A percentile compares a stretch with the other conserved stretches of the same genome.
Evolutionary conservation across 1,140 invertebrate genomes (phyloP).

Genomic region (Ditylenchus dipsaci): DNA sequence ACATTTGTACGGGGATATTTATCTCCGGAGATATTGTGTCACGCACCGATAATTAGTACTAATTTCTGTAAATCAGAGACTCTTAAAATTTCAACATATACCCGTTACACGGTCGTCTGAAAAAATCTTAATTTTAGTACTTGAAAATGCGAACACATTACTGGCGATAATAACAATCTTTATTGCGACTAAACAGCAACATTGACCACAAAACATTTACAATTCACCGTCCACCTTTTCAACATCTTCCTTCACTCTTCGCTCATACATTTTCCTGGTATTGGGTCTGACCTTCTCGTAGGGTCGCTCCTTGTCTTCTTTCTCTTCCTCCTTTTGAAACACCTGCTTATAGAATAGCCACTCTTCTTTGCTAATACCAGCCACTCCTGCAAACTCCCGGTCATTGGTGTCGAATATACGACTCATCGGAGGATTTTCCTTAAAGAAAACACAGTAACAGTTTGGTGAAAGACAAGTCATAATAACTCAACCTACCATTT

Average conservation of each 20-base stretch:
- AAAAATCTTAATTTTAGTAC: no score
- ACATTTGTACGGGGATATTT: no score
- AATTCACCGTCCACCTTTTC: not conserved
- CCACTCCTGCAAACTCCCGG: constrained; percentile 35
- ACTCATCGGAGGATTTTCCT: constrained; percentile 40
- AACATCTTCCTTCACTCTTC: constrained; percentile 2
- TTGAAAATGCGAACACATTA: no score
- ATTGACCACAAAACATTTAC: not conserved
- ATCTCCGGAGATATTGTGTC: no score
- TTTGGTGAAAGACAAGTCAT: not conserved
- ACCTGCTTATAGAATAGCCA: constrained; percentile 36
- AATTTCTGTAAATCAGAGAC: no score
- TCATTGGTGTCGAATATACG: constrained; percentile 39
- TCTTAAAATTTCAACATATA: no score
- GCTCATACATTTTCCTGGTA: constrained; percentile 38
- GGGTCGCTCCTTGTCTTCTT: constrained; percentile 27
- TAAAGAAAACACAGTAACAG: not conserved
- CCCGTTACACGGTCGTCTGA: no score
- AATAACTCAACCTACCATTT: constrained; percentile 37
- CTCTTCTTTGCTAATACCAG: constrained; percentile 37
- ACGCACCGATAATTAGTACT: no score
- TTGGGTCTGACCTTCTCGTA: constrained; percentile 44
- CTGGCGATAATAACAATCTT: no score
- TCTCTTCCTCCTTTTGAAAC: constrained; percentile 26
- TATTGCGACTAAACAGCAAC: not conserved